Conservation (phyloP, 2,113 vertebrate species). For the Alethe castanea region DNA sequence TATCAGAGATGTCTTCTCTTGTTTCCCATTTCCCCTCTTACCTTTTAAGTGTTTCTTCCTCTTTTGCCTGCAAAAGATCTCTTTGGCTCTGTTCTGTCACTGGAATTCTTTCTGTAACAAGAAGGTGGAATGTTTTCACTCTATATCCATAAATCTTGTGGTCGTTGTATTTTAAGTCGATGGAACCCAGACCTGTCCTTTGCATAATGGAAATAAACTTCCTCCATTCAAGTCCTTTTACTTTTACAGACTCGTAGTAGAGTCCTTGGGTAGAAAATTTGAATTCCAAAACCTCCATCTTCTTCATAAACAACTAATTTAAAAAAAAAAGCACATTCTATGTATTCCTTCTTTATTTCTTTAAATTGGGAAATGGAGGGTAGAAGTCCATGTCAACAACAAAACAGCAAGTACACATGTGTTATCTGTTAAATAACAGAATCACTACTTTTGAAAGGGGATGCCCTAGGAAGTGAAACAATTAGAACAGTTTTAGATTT, state of each 20-base stretch:
- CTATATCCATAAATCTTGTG: not conserved
- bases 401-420: conserved; percentile 42
- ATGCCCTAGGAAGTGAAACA: conserved; percentile 61
- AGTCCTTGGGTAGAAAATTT: not conserved
- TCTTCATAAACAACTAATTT: not conserved
- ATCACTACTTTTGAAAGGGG: conserved; percentile 51
- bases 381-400: conserved; percentile 21
- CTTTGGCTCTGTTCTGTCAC: not conserved
- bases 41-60: conserved; percentile 11
- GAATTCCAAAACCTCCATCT: not conserved
- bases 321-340: not conserved
- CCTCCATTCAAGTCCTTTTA: not conserved
- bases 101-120: not conserved
- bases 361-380: conserved; percentile 1
- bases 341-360: conserved; percentile 47
- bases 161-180: not conserved
- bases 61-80: not conserved
- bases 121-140: not conserved
- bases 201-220: not conserved
- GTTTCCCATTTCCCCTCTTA: not conserved
- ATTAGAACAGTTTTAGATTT: conserved; percentile 50
- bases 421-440: conserved; percentile 62
- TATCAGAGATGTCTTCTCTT: not conserved
- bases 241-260: not conserved
- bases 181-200: not conserved